Evolutionary conservation across 2,888 invertebrate species (phyloP).

Genomic region (Bembecia ichneumoniformis): DNA sequence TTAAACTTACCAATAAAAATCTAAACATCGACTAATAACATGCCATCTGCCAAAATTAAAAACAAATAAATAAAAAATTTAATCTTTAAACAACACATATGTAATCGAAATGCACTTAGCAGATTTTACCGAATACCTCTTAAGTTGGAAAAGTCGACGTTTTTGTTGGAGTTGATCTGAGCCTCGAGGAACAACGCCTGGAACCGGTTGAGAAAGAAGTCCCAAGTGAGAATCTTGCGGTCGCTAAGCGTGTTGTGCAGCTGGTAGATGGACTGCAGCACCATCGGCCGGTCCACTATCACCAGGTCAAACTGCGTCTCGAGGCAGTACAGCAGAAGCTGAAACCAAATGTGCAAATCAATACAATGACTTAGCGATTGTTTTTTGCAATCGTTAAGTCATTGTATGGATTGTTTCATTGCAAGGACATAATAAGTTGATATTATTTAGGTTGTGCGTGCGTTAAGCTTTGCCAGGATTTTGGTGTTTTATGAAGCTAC

Average conservation of each 20-base stretch:
- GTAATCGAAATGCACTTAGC: neutral
- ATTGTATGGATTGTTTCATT: too few species aligned
- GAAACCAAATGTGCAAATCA: constrained; percentile 19
- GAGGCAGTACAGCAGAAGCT: constrained; percentile 92
- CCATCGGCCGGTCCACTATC: constrained; percentile 96
- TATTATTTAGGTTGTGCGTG: too few species aligned
- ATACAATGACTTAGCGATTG: neutral
- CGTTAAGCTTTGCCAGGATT: too few species aligned
- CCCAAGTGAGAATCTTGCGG: constrained; percentile 93
- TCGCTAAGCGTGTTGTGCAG: constrained; percentile 94
- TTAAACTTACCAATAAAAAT: neutral
- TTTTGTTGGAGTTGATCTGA: constrained; percentile 89
- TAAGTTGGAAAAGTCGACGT: constrained; percentile 86
- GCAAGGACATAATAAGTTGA: too few species aligned
- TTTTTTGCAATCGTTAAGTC: too few species aligned
- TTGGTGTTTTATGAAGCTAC: too few species aligned
- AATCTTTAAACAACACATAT: too few species aligned
- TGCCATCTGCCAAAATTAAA: neutral
- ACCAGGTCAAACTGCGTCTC: constrained; percentile 99
- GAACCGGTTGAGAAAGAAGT: constrained; percentile 97
- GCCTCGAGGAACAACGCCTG: constrained; percentile 96
- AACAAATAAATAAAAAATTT: neutral
- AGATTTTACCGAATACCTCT: constrained; percentile 70
- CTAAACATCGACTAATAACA: neutral
- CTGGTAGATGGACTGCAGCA: constrained; percentile 94